A percentile compares a stretch with the other conserved stretches of the same genome.
These are phyloP conservation scores for Callipepla squamata DNA, from an alignment of 2,113 vertebrate genomes.

Conservation along the genomic window DNA sequence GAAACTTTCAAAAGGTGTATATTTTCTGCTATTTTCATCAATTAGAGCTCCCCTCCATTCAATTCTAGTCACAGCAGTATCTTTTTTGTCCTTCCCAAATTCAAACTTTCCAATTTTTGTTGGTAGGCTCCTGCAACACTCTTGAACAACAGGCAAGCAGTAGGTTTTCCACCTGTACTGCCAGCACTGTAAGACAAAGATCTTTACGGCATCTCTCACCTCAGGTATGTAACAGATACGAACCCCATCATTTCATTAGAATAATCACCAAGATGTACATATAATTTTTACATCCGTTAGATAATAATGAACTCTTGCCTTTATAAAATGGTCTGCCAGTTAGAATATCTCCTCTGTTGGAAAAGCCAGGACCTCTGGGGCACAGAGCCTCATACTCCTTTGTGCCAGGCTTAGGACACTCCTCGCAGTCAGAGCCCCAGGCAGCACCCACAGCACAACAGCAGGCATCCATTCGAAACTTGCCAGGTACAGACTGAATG, in stretches of 20 bases:
- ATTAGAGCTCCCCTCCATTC: neutral
- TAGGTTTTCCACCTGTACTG: neutral
- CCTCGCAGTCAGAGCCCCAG: slow-evolving; percentile 79
- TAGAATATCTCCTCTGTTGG: slow-evolving; percentile 76
- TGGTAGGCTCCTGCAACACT: neutral
- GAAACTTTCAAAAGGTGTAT: fast-evolving
- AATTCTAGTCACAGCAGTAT: neutral
- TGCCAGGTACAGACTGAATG: slow-evolving; percentile 64
- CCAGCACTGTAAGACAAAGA: neutral
- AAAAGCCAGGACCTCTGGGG: slow-evolving; percentile 80
- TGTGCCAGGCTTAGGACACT: slow-evolving; percentile 74
- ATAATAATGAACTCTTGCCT: slow-evolving; percentile 49
- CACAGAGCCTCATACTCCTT: slow-evolving; percentile 72
- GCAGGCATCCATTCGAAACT: slow-evolving; percentile 79
- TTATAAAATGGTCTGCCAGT: slow-evolving; percentile 81
- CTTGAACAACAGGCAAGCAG: neutral
- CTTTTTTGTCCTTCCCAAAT: neutral
- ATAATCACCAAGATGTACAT: neutral
- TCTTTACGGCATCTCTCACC: neutral
- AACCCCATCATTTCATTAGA: neutral
- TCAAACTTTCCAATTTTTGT: neutral
- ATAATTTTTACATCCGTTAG: neutral
- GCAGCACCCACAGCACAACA: slow-evolving; percentile 81
- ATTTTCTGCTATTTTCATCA: fast-evolving
- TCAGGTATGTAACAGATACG: neutral